Percentiles rank a stretch among this genome's conserved stretches.
Evolutionary conservation across 2,113 vertebrate genomes (phyloP).

Genomic region (Rhea americana): DNA sequence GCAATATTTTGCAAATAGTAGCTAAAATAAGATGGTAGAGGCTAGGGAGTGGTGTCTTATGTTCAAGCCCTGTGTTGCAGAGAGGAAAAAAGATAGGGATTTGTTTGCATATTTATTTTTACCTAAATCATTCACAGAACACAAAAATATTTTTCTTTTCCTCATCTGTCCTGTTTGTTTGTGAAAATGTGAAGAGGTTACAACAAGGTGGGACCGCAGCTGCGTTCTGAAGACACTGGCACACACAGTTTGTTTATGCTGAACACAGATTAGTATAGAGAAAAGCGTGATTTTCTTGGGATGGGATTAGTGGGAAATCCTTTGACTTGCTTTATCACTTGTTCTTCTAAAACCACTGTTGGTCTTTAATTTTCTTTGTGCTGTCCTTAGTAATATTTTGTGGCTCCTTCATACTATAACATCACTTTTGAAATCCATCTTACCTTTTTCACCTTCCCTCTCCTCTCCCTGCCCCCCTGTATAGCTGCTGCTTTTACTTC

Average conservation of each 20-base stretch:
- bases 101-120: background rate
- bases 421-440: background rate
- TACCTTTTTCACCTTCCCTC: background rate
- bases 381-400: background rate
- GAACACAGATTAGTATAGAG: background rate
- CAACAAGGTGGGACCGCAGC: background rate
- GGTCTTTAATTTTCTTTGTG: background rate
- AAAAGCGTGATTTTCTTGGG: background rate
- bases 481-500: fast-evolving
- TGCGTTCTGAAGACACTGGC: background rate
- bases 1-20: background rate
- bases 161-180: background rate
- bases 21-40: background rate
- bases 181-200: background rate
- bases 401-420: background rate
- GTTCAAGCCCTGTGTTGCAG: background rate
- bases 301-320: background rate
- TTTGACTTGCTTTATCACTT: background rate
- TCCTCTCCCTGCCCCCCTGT: background rate
- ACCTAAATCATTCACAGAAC: background rate
- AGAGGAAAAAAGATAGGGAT: background rate
- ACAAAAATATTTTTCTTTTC: background rate
- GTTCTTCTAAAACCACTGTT: background rate
- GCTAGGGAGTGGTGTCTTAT: background rate
- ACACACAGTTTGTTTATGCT: background rate